Conservation (phyloP, 2,113 vertebrate genomes). For the Myotis yumanensis region DNA sequence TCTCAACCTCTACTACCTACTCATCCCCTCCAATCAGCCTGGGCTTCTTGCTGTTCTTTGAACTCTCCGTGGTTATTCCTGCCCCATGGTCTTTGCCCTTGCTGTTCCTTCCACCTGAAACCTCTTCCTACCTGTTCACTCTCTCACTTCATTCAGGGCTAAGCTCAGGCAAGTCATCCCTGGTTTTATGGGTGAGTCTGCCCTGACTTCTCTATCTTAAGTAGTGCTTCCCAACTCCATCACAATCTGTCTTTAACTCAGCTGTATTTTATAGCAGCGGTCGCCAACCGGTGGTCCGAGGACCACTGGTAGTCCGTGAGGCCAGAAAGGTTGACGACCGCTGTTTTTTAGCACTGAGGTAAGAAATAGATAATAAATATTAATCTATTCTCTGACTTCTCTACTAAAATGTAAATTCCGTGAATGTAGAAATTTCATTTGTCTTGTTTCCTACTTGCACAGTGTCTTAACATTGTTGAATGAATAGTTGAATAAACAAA, state of each 20-base stretch:
- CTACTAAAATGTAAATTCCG: not conserved
- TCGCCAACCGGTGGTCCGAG: too few relatives aligned
- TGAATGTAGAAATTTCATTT: not conserved
- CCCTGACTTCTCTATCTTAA: not conserved
- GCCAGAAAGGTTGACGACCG: too few relatives aligned
- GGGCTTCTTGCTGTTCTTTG: not conserved
- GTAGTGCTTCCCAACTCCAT: not conserved
- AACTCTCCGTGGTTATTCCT: not conserved
- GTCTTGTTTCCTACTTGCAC: not conserved
- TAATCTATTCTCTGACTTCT: not conserved
- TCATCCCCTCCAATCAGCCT: not conserved
- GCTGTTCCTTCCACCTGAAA: not conserved
- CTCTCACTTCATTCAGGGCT: not conserved
- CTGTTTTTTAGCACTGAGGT: not conserved
- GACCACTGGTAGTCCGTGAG: too few relatives aligned
- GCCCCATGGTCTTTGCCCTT: not conserved
- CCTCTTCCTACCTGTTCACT: not conserved
- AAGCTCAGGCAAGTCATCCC: not conserved
- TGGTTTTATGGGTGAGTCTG: not conserved
- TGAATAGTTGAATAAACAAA: slow-evolving; percentile 23
- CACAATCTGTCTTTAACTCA: not conserved
- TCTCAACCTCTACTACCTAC: not conserved
- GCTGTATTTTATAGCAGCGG: not conserved
- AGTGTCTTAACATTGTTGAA: not conserved
- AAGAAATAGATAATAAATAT: not conserved